Percentiles rank a stretch among this genome's conserved stretches.
phyloP scores from a whole-genome alignment of 2,113 vertebrate genomes.

The Nothoprocta perdicaria region DNA sequence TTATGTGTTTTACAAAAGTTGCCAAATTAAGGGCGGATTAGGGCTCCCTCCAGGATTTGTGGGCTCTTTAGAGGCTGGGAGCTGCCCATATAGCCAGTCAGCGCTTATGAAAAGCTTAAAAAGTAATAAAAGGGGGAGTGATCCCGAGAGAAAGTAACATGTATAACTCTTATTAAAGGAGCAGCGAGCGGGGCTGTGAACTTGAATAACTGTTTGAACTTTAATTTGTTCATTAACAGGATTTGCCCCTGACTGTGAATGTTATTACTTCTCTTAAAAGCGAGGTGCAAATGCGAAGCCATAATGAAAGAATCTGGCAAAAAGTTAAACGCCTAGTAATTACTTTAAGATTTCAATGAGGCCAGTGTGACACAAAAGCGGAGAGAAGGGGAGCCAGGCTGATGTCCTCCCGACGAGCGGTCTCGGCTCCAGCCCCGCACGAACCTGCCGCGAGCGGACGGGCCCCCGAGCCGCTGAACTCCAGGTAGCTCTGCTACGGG shows the following conservation, averaged over 20 bases:
- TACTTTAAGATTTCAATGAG: constrained; percentile 7
- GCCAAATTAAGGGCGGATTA: constrained; percentile 84
- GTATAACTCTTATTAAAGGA: constrained; percentile 84
- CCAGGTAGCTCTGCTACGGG: fast-evolving
- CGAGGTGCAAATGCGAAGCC: constrained; percentile 78
- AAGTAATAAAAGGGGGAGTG: constrained; percentile 82
- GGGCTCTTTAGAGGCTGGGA: constrained; percentile 71
- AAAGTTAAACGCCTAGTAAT: constrained; percentile 86
- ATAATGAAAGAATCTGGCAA: constrained; percentile 81
- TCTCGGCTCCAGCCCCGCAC: not conserved
- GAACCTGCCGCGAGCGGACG: not conserved
- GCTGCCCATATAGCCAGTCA: constrained; percentile 60
- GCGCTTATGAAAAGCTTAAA: constrained; percentile 83
- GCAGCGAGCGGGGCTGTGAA: constrained; percentile 80
- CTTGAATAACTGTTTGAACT: constrained; percentile 88
- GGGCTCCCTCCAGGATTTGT: constrained; percentile 71
- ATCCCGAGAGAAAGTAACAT: constrained; percentile 80
- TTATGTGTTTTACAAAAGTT: constrained; percentile 83
- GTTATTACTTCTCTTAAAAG: constrained; percentile 83
- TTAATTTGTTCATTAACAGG: constrained; percentile 90
- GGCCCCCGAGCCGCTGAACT: not conserved
- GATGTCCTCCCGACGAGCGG: not conserved
- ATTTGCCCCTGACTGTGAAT: constrained; percentile 87
- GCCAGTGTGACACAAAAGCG: constrained; percentile 31
- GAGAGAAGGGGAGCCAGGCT: not conserved